A percentile compares a stretch with the other conserved stretches of the same genome.
Conservation (phyloP, 2,888 invertebrate species). For the Aspidiotus rigidus region DNA sequence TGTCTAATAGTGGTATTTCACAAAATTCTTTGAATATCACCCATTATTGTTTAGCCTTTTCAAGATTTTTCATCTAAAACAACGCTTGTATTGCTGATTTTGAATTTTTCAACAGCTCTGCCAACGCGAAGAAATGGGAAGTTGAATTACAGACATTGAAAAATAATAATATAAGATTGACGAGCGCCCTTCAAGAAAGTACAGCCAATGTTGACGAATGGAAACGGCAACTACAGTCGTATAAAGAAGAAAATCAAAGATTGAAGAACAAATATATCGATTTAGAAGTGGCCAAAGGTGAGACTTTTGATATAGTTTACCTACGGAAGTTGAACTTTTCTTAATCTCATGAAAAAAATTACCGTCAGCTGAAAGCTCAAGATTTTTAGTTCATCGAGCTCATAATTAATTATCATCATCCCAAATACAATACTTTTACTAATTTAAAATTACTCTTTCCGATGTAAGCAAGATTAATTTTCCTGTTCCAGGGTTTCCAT, state of each 20-base stretch:
- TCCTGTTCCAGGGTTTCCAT: neutral
- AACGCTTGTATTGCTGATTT: neutral
- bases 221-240: constrained; percentile 90
- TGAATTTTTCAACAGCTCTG: constrained; percentile 58
- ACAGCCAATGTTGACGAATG: constrained; percentile 97
- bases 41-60: neutral
- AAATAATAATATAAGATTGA: constrained; percentile 89
- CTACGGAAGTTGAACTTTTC: neutral
- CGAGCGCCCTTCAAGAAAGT: constrained; percentile 87
- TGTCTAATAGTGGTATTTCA: too few relatives aligned
- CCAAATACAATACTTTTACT: too few relatives aligned
- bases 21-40: neutral
- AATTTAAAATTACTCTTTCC: too few relatives aligned
- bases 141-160: constrained; percentile 90
- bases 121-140: constrained; percentile 98
- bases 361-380: neutral
- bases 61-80: constrained; percentile 41
- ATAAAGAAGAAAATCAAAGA: constrained; percentile 80
- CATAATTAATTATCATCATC: too few relatives aligned
- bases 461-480: too few relatives aligned
- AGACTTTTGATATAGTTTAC: constrained; percentile 24
- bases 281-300: constrained; percentile 59
- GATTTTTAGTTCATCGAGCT: neutral
- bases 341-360: neutral
- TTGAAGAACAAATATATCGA: constrained; percentile 65